phyloP scores from a whole-genome alignment of 2,797 vertebrate genomes.

The Anisognathus igniventris region DNA sequence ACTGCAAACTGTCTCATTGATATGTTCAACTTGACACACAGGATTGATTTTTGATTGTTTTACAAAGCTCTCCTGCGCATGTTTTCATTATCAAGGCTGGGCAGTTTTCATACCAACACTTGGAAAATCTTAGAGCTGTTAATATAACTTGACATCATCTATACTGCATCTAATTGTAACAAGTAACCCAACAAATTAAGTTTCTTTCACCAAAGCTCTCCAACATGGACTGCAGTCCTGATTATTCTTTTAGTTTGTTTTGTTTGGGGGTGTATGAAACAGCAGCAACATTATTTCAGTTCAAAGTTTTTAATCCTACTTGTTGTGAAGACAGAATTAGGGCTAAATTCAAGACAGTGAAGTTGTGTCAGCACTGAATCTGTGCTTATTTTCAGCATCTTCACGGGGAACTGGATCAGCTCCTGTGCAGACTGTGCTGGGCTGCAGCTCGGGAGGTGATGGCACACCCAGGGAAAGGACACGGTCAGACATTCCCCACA shows the following conservation, averaged over 20 bases:
- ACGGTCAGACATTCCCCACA: rapidly evolving
- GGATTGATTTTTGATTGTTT: conserved; percentile 58
- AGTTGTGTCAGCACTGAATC: rapidly evolving
- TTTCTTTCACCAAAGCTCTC: conserved; percentile 14
- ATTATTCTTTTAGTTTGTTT: background rate
- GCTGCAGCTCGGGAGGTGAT: background rate
- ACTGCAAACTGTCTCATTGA: conserved; percentile 50
- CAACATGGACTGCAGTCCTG: background rate
- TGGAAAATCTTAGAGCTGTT: conserved; percentile 7
- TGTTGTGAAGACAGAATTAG: background rate
- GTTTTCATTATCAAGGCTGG: conserved; percentile 36
- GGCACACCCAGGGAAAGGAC: rapidly evolving
- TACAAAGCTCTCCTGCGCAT: background rate
- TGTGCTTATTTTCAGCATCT: rapidly evolving
- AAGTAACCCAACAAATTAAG: conserved; percentile 16
- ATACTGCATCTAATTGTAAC: conserved; percentile 9
- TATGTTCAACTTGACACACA: conserved; percentile 24
- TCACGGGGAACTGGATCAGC: rapidly evolving
- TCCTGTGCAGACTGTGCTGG: rapidly evolving
- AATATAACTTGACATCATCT: conserved; percentile 32
- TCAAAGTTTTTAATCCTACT: background rate
- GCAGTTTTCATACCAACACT: conserved; percentile 40
- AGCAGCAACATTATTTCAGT: background rate
- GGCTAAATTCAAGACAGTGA: background rate
- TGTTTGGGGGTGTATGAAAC: background rate